Conservation (phyloP, 1,140 invertebrate species). For the Lepidurus packardi region DNA sequence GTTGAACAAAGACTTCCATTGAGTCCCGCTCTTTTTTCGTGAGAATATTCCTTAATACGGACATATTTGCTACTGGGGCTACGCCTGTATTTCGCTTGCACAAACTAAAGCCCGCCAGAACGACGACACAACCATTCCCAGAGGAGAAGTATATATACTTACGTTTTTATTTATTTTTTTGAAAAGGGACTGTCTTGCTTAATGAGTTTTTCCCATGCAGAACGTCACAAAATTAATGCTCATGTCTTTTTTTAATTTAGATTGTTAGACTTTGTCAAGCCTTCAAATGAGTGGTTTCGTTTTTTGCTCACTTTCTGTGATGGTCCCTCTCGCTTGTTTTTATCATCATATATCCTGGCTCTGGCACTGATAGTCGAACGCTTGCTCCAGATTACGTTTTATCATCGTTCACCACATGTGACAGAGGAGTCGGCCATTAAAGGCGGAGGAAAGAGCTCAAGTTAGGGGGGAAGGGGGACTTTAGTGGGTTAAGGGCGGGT, state of each 20-base stretch:
- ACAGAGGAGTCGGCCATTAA: slow-evolving; percentile 13
- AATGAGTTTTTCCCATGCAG: background rate
- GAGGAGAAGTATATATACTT: background rate
- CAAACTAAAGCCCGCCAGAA: slow-evolving; percentile 11
- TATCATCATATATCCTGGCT: slow-evolving; percentile 19
- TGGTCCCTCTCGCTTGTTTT: slow-evolving; percentile 5
- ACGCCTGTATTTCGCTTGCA: background rate
- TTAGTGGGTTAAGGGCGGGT: slow-evolving; percentile 3
- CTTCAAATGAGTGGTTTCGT: background rate
- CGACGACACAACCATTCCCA: background rate
- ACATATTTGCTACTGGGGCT: background rate
- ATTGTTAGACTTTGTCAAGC: background rate
- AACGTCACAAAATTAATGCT: background rate
- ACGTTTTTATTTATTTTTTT: background rate
- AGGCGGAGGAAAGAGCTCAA: slow-evolving; percentile 21
- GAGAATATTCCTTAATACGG: slow-evolving; percentile 9
- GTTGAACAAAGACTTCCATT: slow-evolving; percentile 4
- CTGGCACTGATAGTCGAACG: slow-evolving; percentile 20
- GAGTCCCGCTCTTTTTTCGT: background rate
- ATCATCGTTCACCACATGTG: slow-evolving; percentile 15
- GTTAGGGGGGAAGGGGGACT: background rate
- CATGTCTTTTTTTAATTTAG: background rate
- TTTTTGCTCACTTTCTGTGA: slow-evolving; percentile 11
- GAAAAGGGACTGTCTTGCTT: background rate
- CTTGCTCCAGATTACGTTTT: slow-evolving; percentile 19